Conservation (phyloP, 1,140 invertebrate species). For the Drosophila cardini region DNA sequence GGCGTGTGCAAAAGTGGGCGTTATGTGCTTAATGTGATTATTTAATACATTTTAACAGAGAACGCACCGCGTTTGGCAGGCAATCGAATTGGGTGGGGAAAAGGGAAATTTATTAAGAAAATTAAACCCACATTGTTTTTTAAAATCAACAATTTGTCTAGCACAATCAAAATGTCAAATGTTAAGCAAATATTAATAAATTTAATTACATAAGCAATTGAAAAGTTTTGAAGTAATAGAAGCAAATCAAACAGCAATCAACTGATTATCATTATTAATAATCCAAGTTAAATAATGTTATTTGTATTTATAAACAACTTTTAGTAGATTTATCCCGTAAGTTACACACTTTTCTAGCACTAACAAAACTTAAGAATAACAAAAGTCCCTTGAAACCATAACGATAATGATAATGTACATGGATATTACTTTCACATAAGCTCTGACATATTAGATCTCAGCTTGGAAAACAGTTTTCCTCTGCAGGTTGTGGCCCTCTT, state of each 20-base stretch:
- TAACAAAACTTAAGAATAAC: conserved; percentile 1
- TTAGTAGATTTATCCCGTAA: too few species aligned
- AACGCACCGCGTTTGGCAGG: background rate
- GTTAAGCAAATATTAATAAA: conserved; percentile 21
- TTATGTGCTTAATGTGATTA: conserved; percentile 77
- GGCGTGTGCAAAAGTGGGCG: conserved; percentile 33
- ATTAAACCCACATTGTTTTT: conserved; percentile 22
- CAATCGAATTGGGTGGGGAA: background rate
- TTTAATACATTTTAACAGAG: conserved; percentile 61
- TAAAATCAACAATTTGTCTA: conserved; percentile 26
- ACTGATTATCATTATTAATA: background rate
- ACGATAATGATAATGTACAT: conserved; percentile 30
- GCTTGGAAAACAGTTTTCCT: background rate
- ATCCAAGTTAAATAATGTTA: background rate
- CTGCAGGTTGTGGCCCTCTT: background rate
- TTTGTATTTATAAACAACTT: too few species aligned
- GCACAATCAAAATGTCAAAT: conserved; percentile 20
- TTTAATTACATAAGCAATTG: conserved; percentile 13
- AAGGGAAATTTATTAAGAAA: conserved; percentile 47
- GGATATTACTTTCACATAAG: conserved; percentile 36
- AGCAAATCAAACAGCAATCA: background rate
- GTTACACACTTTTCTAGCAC: too few species aligned
- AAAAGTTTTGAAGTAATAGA: background rate
- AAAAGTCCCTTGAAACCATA: conserved; percentile 6
- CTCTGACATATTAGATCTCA: conserved; percentile 37